Base-by-base conservation (phyloP, 2,113 vertebrate genomes). In the Pica pica region DNA sequence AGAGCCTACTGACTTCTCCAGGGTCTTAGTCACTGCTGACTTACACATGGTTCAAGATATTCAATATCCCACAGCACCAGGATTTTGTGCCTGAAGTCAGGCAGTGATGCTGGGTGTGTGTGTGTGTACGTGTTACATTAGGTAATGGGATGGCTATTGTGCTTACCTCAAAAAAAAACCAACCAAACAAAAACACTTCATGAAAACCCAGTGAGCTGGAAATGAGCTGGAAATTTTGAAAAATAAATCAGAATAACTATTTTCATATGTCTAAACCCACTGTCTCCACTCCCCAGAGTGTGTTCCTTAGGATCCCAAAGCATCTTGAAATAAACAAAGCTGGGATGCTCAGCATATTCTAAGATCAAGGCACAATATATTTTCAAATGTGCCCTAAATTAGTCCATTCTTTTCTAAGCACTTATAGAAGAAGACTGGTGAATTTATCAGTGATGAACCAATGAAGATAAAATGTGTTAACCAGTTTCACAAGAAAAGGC, bases 71-170 rank as follows among this genome's bases (percentile, higher is more conserved):
- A 76, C 37, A 83, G 49, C 20, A 71, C 9, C 13, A 56, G 12
- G 4, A 33, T 83, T 71, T 89, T 86, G 18, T 74, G 31, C 49
- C 35, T 74, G 35, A 83, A 80, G 46, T 16, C 33, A 13, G 41
- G 15, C 23, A 56, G 11, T 57, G 16, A 24, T 16, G 6, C 17
- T 57, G 35, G 0, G 4, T 3, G 11, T 3, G 19, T 26, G 19
- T 26, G 16, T 13, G 41, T 20, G 11, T 23, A 15, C 20, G 35
- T 22, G 21, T 59, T 47, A 47, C 20, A 60, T 39, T 67, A 67
- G 30, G n/a, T 26, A 75, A 65, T 31, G 18, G 17, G 35, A 87
- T 39, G 24, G 23, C 4, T 67, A 67, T 6, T n/a, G 9, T 49
- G 16, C 63, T 87, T 92, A 67, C 55, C 28, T n/a, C 20, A 18